These are phyloP conservation scores for Antennarius striatus DNA, from an alignment of 2,113 vertebrate genomes.

Conservation along the genomic window DNA sequence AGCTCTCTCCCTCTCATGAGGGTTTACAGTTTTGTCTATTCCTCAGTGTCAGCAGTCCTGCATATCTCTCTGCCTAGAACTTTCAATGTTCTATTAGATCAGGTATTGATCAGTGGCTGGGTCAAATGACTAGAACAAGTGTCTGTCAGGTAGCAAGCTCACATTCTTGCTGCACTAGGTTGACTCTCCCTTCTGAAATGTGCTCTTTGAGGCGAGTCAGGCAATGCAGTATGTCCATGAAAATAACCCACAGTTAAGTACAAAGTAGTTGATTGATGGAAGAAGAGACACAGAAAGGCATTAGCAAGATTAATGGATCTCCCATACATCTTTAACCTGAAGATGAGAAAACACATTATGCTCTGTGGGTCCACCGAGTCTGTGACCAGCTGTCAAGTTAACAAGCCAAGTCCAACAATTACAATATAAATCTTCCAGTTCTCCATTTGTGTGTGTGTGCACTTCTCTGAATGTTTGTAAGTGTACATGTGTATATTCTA, in stretches of 20 bases:
- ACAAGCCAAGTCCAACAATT: neutral
- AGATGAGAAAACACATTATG: slow-evolving; percentile 30
- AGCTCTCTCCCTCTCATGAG: slow-evolving; percentile 17
- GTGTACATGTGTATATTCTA: no score
- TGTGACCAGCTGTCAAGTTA: neutral
- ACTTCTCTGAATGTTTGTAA: neutral
- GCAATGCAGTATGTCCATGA: slow-evolving; percentile 9
- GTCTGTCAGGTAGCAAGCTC: slow-evolving; percentile 55
- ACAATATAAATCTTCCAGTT: slow-evolving; percentile 1
- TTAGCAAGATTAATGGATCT: slow-evolving; percentile 36
- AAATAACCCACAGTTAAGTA: slow-evolving; percentile 23
- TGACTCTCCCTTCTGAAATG: slow-evolving; percentile 46
- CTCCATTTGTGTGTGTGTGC: neutral
- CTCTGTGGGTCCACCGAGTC: slow-evolving; percentile 7
- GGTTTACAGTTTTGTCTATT: slow-evolving; percentile 46
- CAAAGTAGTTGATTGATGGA: slow-evolving; percentile 44
- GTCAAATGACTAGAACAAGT: slow-evolving; percentile 69
- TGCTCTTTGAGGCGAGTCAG: slow-evolving; percentile 16
- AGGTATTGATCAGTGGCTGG: slow-evolving; percentile 70
- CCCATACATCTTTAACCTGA: slow-evolving; percentile 25
- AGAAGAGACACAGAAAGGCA: slow-evolving; percentile 29
- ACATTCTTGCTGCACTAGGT: slow-evolving; percentile 8
- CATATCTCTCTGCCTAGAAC: slow-evolving; percentile 45
- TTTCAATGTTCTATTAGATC: slow-evolving; percentile 73
- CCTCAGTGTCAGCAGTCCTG: slow-evolving; percentile 63